phyloP scores from a whole-genome alignment of 2,888 invertebrate species.

The Sturmia bella region DNA sequence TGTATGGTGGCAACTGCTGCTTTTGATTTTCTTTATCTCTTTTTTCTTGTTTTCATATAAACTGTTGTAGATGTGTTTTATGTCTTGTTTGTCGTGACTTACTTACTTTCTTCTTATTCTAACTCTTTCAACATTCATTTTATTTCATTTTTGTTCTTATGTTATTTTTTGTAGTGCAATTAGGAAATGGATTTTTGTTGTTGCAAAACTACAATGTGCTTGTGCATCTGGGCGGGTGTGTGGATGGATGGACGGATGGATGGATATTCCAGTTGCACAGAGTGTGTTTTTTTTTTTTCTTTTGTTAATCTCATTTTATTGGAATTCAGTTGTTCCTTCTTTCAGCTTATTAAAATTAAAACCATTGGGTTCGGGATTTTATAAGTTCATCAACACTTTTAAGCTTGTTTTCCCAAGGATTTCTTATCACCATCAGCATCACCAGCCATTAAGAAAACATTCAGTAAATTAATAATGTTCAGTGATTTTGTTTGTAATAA shows the following conservation, averaged over 20 bases:
- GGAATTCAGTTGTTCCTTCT: conserved; percentile 16
- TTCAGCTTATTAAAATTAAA: conserved; percentile 22
- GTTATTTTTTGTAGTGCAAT: conserved; percentile 72
- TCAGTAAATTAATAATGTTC: conserved; percentile 59
- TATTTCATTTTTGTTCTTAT: not conserved
- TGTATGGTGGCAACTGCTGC: conserved; percentile 4
- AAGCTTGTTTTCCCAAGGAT: conserved; percentile 59
- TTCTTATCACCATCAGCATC: conserved; percentile 30
- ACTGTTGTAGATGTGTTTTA: not conserved
- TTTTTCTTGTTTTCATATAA: not conserved
- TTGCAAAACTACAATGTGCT: conserved; percentile 38
- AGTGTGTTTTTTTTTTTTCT: not conserved
- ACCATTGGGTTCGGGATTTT: conserved; percentile 45
- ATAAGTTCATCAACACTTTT: conserved; percentile 63
- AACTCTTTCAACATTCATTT: conserved; percentile 21
- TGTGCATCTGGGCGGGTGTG: conserved; percentile 8
- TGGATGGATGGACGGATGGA: no score
- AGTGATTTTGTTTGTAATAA: conserved; percentile 27
- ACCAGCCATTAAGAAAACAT: conserved; percentile 32
- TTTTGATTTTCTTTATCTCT: not conserved
- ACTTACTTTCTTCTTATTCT: conserved; percentile 1
- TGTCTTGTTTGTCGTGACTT: not conserved
- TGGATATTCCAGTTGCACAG: not conserved
- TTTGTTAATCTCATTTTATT: not conserved
- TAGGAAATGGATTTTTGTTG: conserved; percentile 77